Conservation (phyloP, 2,888 invertebrate species). For the Eupithecia subfuscata region DNA sequence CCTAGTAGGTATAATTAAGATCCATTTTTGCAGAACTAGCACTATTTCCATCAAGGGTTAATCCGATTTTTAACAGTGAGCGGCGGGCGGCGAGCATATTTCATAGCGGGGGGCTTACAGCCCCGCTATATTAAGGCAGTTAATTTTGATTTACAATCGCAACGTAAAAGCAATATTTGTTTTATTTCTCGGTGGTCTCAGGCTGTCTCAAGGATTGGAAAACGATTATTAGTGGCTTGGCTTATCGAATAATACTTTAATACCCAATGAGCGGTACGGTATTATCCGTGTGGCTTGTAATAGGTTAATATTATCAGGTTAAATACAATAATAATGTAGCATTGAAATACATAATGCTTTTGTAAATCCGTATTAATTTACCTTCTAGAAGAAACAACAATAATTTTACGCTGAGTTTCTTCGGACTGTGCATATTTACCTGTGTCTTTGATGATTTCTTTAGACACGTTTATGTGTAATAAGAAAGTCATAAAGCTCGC, state of each 20-base stretch:
- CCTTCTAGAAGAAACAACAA: not conserved
- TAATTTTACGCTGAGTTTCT: slow-evolving; percentile 14
- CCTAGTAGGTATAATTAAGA: not conserved
- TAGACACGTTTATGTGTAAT: slow-evolving; percentile 64
- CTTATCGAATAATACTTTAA: slow-evolving; percentile 78
- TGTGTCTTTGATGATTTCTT: slow-evolving; percentile 53
- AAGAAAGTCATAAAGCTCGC: slow-evolving; percentile 67
- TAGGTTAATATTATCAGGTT: slow-evolving; percentile 19
- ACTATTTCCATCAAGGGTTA: slow-evolving; percentile 82
- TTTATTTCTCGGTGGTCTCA: slow-evolving; percentile 77
- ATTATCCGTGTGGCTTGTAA: slow-evolving; percentile 49
- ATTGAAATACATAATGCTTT: not conserved
- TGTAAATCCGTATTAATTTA: not conserved
- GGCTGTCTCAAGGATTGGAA: slow-evolving; percentile 70
- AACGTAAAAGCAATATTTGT: slow-evolving; percentile 83
- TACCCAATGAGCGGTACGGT: slow-evolving; percentile 62
- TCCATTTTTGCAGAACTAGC: slow-evolving; percentile 61
- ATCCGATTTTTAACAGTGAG: slow-evolving; percentile 83
- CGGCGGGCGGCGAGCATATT: slow-evolving; percentile 80
- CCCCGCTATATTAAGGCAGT: slow-evolving; percentile 82
- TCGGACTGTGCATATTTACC: slow-evolving; percentile 47
- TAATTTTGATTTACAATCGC: slow-evolving; percentile 84
- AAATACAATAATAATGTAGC: not conserved
- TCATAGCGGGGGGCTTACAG: slow-evolving; percentile 81
- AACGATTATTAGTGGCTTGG: slow-evolving; percentile 69